Percentiles rank a stretch among this genome's conserved stretches.
Evolutionary conservation across 2,113 vertebrate genomes (phyloP).

Genomic region (Emydura subglobosa): DNA sequence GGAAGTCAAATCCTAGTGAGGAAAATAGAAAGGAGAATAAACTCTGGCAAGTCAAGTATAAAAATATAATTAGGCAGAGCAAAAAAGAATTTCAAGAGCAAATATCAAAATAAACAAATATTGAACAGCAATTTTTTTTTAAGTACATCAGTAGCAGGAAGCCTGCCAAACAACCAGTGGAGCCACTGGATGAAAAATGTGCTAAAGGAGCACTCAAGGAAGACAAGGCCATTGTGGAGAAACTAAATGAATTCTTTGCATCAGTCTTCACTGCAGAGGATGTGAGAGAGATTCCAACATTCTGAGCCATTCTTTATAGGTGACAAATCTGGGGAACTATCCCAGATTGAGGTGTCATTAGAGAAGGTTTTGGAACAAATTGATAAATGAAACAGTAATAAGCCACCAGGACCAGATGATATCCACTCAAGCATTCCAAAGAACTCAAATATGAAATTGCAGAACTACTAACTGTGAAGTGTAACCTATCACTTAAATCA

Average conservation of each 20-base stretch:
- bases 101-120: not conserved
- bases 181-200: not conserved
- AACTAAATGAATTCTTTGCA: not conserved
- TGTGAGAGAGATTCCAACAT: not conserved
- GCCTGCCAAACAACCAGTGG: not conserved
- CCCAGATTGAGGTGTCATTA: not conserved
- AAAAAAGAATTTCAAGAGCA: not conserved
- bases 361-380: not conserved
- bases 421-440: not conserved
- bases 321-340: not conserved
- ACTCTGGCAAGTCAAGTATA: not conserved
- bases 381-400: not conserved
- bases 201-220: not conserved
- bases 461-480: not conserved
- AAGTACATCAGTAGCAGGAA: not conserved
- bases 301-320: not conserved
- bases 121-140: not conserved
- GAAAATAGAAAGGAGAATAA: not conserved
- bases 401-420: not conserved
- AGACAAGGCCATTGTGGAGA: not conserved
- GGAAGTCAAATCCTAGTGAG: not conserved
- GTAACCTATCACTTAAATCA: not conserved
- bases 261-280: not conserved
- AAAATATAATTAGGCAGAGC: not conserved
- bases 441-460: not conserved